These are phyloP conservation scores for Muschampia plurimacula DNA, from an alignment of 2,888 invertebrate species.

Conservation along the genomic window DNA sequence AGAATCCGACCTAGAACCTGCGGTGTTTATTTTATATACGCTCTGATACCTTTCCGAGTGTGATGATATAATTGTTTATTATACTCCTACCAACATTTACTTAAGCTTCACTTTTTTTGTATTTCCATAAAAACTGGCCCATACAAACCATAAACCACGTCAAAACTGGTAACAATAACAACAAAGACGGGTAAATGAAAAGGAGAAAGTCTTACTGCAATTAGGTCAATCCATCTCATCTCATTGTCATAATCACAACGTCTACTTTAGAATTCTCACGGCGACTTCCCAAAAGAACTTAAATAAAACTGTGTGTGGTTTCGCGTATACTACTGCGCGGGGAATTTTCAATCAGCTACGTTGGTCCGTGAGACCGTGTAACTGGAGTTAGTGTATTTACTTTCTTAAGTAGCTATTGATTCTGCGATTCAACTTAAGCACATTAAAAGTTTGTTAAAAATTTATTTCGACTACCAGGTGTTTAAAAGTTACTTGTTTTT, in stretches of 20 bases:
- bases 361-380: not conserved
- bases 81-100: too few species aligned
- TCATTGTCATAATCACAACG: slow-evolving; percentile 11
- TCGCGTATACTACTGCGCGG: not conserved
- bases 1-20: not conserved
- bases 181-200: not conserved
- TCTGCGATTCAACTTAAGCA: not conserved
- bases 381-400: not conserved
- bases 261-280: slow-evolving; percentile 13
- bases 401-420: not conserved
- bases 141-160: not conserved
- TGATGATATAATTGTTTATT: too few species aligned
- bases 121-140: too few species aligned
- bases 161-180: not conserved
- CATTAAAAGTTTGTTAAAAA: not conserved
- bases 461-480: not conserved
- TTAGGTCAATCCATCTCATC: slow-evolving; percentile 2
- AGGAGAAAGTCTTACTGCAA: not conserved
- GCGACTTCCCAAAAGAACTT: slow-evolving; percentile 16
- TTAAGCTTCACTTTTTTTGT: too few species aligned
- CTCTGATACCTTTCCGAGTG: too few species aligned
- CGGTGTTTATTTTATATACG: not conserved
- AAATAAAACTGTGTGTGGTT: slow-evolving; percentile 9
- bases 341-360: slow-evolving; percentile 5
- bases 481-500: not conserved